Base-by-base conservation (phyloP, 2,797 vertebrate genomes). In the Gallinago nigripennis region DNA sequence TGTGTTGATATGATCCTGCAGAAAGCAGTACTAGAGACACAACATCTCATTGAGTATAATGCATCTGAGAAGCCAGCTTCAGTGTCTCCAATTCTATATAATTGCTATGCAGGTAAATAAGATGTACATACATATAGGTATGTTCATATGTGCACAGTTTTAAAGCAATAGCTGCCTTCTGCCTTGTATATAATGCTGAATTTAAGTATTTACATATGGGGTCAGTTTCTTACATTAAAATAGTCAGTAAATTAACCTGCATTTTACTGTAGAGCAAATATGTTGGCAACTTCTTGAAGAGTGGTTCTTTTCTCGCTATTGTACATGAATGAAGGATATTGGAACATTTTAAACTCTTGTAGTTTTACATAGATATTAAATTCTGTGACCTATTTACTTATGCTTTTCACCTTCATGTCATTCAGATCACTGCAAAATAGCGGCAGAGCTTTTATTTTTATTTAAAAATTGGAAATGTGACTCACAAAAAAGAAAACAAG, bases 61-160 rank as follows among this genome's bases (percentile, higher is more conserved):
- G 76, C 50, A 58, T 82, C 28, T 85, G 71, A 86, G 58, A 79
- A 92, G 8, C 37, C 27, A 43, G 11, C 20, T 68, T 81, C 61
- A 80, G n/a, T 86, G 39, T 39, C 35, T 84, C 58, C 63, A 60
- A 25, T 91, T 95, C 81, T 87, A 21, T 92, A 89, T 92, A 96
- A 76, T 58, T 81, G 43, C 48, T 94, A 51, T 72, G 28, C 41
- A 94, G 80, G 81, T 60, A 71, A 79, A 65, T 80, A 88, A 86
- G 30, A 57, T 39, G 18, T 51, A 78, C 1, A 5, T 65, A 11
- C 3, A 10, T 33, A 11, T n/a, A 12, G 28, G 8, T 63, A 28
- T 10, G 1, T 46, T 46, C 30, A 20, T 35, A 35, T 54, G 13
- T 31, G 18, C 46, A 50, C 7, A 82, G 31, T 18, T 90, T 92